A percentile compares a stretch with the other conserved stretches of the same genome.
These are phyloP conservation scores for Tinea semifulvella DNA, from an alignment of 2,888 invertebrate genomes.

Conservation along the genomic window DNA sequence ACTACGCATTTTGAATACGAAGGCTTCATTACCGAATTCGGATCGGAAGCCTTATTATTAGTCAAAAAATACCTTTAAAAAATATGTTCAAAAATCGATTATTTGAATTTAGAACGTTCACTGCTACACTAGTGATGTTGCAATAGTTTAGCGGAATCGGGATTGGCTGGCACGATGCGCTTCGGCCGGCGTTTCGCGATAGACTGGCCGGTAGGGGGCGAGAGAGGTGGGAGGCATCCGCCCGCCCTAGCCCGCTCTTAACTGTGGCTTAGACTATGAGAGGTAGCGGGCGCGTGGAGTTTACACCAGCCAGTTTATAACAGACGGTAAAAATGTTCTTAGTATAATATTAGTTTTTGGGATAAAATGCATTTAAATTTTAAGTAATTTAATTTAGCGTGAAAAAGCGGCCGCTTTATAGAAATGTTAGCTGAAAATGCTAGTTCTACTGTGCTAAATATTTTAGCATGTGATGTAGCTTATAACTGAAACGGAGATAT, in stretches of 20 bases:
- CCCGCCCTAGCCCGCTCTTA: slow-evolving; percentile 14
- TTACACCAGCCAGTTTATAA: too few relatives aligned
- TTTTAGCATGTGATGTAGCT: too few relatives aligned
- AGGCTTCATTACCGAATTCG: not conserved
- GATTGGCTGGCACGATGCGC: not conserved
- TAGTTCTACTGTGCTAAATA: too few relatives aligned
- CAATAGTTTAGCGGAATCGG: not conserved
- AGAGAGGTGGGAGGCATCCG: slow-evolving; percentile 12
- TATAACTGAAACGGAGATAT: too few relatives aligned
- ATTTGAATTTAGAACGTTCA: not conserved
- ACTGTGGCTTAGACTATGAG: not conserved
- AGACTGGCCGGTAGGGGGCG: slow-evolving; percentile 14
- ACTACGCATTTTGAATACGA: slow-evolving; percentile 11
- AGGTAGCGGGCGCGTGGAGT: slow-evolving; percentile 3
- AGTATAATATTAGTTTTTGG: too few relatives aligned
- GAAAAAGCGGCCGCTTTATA: too few relatives aligned
- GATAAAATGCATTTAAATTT: too few relatives aligned
- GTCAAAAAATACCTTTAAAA: not conserved
- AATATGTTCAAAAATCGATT: not conserved
- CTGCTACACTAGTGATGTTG: not conserved
- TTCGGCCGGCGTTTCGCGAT: slow-evolving; percentile 14
- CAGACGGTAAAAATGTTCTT: too few relatives aligned
- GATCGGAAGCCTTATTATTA: not conserved
- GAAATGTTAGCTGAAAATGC: too few relatives aligned
- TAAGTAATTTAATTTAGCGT: too few relatives aligned